A percentile compares a stretch with the other conserved stretches of the same genome.
phyloP scores from a whole-genome alignment of 2,797 vertebrate species.

The Alca torda region DNA sequence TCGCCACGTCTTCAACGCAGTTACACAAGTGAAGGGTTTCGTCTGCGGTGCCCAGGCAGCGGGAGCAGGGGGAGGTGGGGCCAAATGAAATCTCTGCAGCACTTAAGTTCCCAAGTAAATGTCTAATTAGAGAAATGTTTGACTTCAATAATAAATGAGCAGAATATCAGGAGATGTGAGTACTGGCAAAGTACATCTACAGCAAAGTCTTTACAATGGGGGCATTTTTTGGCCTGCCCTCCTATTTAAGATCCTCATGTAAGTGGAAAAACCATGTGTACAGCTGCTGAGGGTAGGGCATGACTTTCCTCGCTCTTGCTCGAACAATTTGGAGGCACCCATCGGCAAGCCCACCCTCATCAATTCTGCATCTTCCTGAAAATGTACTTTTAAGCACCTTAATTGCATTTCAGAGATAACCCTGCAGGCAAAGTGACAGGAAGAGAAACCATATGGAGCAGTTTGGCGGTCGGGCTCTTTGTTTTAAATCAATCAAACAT shows the following conservation, averaged over 20 bases:
- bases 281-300: constrained; percentile 43
- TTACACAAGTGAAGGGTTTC: neutral
- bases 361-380: constrained; percentile 93
- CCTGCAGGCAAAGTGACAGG: constrained; percentile 93
- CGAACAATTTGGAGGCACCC: constrained; percentile 78
- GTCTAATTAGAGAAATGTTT: constrained; percentile 55
- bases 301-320: constrained; percentile 66
- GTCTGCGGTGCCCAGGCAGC: neutral
- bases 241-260: neutral
- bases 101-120: constrained; percentile 50
- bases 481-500: constrained; percentile 96
- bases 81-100: constrained; percentile 13
- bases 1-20: rapidly evolving
- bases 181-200: neutral
- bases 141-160: constrained; percentile 68
- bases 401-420: constrained; percentile 99
- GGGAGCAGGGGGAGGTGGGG: neutral
- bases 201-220: neutral
- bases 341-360: constrained; percentile 84
- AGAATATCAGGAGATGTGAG: constrained; percentile 24
- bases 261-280: constrained; percentile 7
- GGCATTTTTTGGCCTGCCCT: neutral
- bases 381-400: constrained; percentile 96
- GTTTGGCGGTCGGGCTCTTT: constrained; percentile 86
- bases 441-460: constrained; percentile 88